Conservation (phyloP, 1,140 invertebrate species). For the Panulirus ornatus region DNA sequence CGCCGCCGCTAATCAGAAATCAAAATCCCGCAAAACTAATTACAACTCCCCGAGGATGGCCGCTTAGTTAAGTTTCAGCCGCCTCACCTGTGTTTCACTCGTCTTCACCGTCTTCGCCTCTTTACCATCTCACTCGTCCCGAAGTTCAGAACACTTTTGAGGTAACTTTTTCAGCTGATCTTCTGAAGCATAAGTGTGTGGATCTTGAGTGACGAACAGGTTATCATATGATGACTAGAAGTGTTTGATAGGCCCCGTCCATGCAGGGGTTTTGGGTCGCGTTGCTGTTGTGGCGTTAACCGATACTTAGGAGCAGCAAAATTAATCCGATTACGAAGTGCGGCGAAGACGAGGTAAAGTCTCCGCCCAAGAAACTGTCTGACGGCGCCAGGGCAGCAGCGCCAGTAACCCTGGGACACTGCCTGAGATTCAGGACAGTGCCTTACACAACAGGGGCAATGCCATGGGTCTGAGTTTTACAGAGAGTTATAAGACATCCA, state of each 20-base stretch:
- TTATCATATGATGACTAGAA: no score
- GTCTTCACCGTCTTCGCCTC: background rate
- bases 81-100: background rate
- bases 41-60: constrained; percentile 46
- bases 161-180: background rate
- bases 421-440: background rate
- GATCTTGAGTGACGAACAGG: no score
- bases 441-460: no score
- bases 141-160: background rate
- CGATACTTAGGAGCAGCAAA: constrained; percentile 30
- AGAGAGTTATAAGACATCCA: no score
- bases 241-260: no score
- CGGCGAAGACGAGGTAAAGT: constrained; percentile 12
- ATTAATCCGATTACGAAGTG: constrained; percentile 54
- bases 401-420: no score
- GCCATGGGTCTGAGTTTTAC: no score
- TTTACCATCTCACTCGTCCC: background rate
- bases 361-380: background rate
- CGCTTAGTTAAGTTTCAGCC: constrained; percentile 35
- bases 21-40: constrained; percentile 69
- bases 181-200: no score
- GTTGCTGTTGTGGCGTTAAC: background rate
- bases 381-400: background rate
- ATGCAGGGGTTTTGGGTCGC: background rate
- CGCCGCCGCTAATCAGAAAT: constrained; percentile 64